phyloP scores from a whole-genome alignment of 1,140 invertebrate genomes.

The Sitobion miscanthi region DNA sequence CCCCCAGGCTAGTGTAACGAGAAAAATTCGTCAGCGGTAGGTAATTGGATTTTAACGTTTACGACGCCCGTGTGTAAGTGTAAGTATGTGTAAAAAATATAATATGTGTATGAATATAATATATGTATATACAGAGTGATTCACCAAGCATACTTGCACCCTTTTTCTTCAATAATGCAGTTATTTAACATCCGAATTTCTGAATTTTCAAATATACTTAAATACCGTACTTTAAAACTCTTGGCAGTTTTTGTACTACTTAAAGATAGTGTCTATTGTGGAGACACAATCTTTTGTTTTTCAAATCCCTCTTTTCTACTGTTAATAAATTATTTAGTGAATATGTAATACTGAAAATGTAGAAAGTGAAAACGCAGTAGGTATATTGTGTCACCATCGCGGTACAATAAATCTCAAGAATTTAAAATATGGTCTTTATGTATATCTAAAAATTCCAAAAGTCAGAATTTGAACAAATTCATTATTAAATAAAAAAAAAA shows the following conservation, averaged over 20 bases:
- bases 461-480: not conserved
- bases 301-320: no score
- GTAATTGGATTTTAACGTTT: conserved; percentile 32
- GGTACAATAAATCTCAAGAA: not conserved
- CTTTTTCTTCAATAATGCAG: not conserved
- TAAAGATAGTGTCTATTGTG: no score
- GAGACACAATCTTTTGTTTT: no score
- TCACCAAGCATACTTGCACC: not conserved
- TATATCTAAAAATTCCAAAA: not conserved
- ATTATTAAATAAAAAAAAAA: not conserved
- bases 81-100: not conserved
- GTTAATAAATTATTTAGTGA: no score
- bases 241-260: not conserved
- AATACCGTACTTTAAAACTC: not conserved
- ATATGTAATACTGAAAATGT: no score
- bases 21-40: not conserved
- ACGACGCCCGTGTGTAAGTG: not conserved
- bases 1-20: not conserved
- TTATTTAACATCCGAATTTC: not conserved
- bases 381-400: no score
- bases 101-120: not conserved
- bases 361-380: no score
- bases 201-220: not conserved
- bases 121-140: not conserved
- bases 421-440: not conserved